Percentiles rank a stretch among this genome's conserved stretches.
Evolutionary conservation across 2,113 vertebrate species (phyloP).

Genomic region (Dissostichus mawsoni): DNA sequence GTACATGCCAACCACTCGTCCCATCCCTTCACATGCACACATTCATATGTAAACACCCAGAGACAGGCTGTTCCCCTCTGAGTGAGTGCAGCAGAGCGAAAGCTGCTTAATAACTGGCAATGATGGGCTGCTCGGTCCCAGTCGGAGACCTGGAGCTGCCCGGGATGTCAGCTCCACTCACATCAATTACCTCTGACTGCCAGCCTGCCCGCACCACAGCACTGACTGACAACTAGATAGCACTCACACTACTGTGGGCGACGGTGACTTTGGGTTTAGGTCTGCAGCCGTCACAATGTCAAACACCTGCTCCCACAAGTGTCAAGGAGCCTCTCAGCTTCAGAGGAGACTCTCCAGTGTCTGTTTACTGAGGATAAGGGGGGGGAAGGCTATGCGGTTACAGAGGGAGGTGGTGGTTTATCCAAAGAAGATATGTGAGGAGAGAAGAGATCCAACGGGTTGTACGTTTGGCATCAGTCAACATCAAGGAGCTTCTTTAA

Average conservation of each 20-base stretch:
- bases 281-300: constrained; percentile 61
- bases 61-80: constrained; percentile 68
- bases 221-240: constrained; percentile 76
- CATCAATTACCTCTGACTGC: constrained; percentile 81
- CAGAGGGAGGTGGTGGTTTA: constrained; percentile 13
- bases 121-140: constrained; percentile 83
- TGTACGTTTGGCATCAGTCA: background rate
- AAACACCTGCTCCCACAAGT: constrained; percentile 69
- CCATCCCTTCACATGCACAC: constrained; percentile 47
- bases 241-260: constrained; percentile 58
- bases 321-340: constrained; percentile 61
- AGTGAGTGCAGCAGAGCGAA: constrained; percentile 77
- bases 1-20: constrained; percentile 28
- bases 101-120: constrained; percentile 84
- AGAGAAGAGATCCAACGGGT: constrained; percentile 11
- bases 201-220: constrained; percentile 63
- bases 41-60: constrained; percentile 73
- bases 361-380: constrained; percentile 38
- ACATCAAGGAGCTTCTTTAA: background rate
- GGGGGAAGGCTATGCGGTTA: constrained; percentile 6
- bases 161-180: constrained; percentile 82
- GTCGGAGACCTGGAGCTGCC: constrained; percentile 81
- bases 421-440: background rate
- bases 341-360: constrained; percentile 32
- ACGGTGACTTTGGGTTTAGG: constrained; percentile 69